Percentiles rank a stretch among this genome's conserved stretches.
These are phyloP conservation scores for Chrysolina americana DNA, from an alignment of 2,888 invertebrate species.

Conservation along the genomic window DNA sequence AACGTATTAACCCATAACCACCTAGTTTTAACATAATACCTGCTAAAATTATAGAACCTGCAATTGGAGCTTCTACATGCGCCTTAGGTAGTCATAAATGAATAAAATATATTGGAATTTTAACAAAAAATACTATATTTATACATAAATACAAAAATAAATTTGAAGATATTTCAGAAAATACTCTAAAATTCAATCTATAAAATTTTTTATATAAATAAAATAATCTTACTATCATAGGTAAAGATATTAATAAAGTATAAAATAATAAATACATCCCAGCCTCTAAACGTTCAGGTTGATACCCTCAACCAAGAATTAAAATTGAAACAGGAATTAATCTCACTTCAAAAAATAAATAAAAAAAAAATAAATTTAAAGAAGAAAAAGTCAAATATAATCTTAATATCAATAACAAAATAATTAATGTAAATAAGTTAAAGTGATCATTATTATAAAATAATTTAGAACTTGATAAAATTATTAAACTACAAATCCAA, in stretches of 20 bases:
- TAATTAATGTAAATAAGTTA: slow-evolving; percentile 72
- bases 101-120: no score
- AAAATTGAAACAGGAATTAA: slow-evolving; percentile 79
- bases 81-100: no score
- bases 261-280: slow-evolving; percentile 78
- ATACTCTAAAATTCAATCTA: slow-evolving; percentile 73
- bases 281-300: slow-evolving; percentile 79
- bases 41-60: slow-evolving; percentile 83
- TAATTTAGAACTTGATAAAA: slow-evolving; percentile 73
- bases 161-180: slow-evolving; percentile 68
- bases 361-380: slow-evolving; percentile 75
- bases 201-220: slow-evolving; percentile 69
- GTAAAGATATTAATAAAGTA: slow-evolving; percentile 78
- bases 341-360: slow-evolving; percentile 77
- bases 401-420: no score
- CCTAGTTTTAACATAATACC: slow-evolving; percentile 82
- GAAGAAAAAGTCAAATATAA: slow-evolving; percentile 74
- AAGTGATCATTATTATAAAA: slow-evolving; percentile 71
- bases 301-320: slow-evolving; percentile 79
- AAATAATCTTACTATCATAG: slow-evolving; percentile 75
- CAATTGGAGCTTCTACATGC: slow-evolving; percentile 83
- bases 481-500: no score
- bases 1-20: slow-evolving; percentile 78
- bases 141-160: no score
- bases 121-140: no score